Evolutionary conservation across 2,113 vertebrate species (phyloP).

Genomic region (Ophiodon elongatus): DNA sequence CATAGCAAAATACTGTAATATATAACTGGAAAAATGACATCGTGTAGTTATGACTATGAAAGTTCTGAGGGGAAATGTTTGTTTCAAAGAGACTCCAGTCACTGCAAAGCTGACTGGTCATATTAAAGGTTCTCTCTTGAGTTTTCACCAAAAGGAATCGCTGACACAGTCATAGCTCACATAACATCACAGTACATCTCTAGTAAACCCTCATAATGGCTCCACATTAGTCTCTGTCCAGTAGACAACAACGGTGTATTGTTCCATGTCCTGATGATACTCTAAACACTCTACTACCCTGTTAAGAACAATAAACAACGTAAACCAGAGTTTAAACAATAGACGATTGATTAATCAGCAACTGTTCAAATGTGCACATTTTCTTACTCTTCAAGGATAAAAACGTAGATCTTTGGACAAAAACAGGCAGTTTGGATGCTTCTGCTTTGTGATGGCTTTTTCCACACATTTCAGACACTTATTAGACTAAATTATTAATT

Average conservation of each 20-base stretch:
- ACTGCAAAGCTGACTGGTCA: neutral
- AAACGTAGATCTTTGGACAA: neutral
- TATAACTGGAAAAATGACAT: neutral
- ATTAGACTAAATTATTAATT: neutral
- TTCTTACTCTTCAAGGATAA: neutral
- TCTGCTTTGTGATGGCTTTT: neutral
- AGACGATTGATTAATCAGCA: neutral
- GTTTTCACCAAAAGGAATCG: neutral
- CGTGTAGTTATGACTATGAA: neutral
- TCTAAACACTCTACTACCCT: slow-evolving; percentile 7
- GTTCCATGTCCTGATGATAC: slow-evolving; percentile 30
- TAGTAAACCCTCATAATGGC: slow-evolving; percentile 14
- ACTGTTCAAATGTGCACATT: neutral
- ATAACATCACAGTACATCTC: slow-evolving; percentile 1
- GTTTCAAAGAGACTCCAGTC: neutral
- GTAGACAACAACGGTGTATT: slow-evolving; percentile 40
- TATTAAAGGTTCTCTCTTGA: neutral
- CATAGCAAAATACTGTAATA: neutral
- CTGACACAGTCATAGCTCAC: slow-evolving; percentile 5
- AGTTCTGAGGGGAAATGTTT: slow-evolving; percentile 1
- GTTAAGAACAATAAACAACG: neutral
- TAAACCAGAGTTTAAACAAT: neutral
- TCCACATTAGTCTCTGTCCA: slow-evolving; percentile 36
- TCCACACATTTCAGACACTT: neutral
- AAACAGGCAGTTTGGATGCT: neutral